phyloP scores from a whole-genome alignment of 2,113 vertebrate genomes.

The Scomber scombrus region DNA sequence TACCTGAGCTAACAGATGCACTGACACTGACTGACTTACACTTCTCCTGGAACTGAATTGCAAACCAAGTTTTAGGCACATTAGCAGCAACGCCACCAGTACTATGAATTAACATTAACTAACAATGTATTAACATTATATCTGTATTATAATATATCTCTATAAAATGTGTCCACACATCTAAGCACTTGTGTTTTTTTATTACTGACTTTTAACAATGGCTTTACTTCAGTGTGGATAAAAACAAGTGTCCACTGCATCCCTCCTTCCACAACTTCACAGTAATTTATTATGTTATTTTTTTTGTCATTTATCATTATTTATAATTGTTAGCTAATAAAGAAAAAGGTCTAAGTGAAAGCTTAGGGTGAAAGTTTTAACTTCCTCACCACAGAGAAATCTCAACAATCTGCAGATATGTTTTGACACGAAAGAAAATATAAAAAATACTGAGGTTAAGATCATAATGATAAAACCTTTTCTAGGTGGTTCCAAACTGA shows the following conservation, averaged over 20 bases:
- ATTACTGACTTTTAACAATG: neutral
- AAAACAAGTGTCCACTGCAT: neutral
- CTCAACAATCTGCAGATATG: neutral
- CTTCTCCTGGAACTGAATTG: neutral
- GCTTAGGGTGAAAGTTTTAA: neutral
- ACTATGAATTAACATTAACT: neutral
- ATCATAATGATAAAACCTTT: neutral
- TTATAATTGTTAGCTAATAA: neutral
- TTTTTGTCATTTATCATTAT: neutral
- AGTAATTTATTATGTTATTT: neutral
- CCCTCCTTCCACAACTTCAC: neutral
- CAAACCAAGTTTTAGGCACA: neutral
- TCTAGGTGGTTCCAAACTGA: conserved; percentile 21
- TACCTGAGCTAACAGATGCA: too few relatives aligned
- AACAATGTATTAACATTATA: too few relatives aligned
- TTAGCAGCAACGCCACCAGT: neutral
- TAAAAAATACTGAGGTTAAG: neutral
- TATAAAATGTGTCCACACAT: neutral
- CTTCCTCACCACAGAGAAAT: neutral
- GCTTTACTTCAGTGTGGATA: neutral
- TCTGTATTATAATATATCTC: too few relatives aligned
- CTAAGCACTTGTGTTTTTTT: too few relatives aligned
- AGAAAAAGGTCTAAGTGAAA: neutral
- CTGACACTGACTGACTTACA: too few relatives aligned
- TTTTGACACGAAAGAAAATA: neutral